Conservation (phyloP, 2,888 invertebrate genomes). For the Micropterix aruncella region DNA sequence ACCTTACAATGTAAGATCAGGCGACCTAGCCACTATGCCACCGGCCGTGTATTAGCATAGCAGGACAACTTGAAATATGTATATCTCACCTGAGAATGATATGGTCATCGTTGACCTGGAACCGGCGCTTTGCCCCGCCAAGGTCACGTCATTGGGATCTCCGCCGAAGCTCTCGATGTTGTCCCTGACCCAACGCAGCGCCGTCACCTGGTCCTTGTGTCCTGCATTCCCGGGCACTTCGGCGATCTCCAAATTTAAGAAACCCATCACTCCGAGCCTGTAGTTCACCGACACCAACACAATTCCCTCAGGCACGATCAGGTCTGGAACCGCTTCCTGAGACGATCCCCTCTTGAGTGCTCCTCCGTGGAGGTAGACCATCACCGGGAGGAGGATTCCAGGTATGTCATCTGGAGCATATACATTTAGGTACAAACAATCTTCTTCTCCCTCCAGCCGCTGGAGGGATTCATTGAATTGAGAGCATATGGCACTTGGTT, state of each 20-base stretch:
- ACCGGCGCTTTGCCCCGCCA: too few species aligned
- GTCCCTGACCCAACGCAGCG: background rate
- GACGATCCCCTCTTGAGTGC: background rate
- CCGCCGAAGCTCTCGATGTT: background rate
- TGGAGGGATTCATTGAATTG: background rate
- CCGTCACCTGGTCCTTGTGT: background rate
- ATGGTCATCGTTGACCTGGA: too few species aligned
- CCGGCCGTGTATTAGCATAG: too few species aligned
- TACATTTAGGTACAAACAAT: background rate
- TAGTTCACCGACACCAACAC: background rate
- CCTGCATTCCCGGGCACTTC: background rate
- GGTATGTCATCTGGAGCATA: background rate
- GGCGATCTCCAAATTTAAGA: background rate
- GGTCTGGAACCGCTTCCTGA: background rate
- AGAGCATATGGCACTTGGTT: background rate
- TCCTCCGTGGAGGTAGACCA: background rate
- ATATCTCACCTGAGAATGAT: too few species aligned
- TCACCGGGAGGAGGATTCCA: background rate
- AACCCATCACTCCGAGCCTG: background rate
- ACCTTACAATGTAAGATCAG: too few species aligned
- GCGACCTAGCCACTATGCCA: too few species aligned
- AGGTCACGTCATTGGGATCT: background rate
- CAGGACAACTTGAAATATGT: too few species aligned
- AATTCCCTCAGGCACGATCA: background rate
- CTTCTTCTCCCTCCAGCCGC: background rate